Evolutionary conservation across 2,797 vertebrate genomes (phyloP), one percentile per base, ranked within the genome.

Genomic region (Vespertilio murinus): DNA sequence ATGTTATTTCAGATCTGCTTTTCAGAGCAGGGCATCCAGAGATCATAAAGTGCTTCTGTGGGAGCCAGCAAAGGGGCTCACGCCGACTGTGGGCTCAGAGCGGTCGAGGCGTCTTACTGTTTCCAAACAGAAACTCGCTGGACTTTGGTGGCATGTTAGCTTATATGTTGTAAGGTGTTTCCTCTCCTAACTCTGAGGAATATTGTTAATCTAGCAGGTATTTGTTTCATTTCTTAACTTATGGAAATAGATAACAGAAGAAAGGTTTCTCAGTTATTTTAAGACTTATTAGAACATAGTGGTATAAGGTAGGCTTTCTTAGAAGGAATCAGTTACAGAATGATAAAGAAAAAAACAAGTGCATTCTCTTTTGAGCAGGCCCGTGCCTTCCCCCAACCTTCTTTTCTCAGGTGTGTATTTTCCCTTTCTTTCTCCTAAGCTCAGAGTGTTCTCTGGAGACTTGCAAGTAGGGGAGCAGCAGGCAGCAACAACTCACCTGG

Each of bases 141-240:
- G 80, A 84, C 33, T 90, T 91, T 14, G 65, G 11, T 40, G 40
- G 64, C 25, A 52, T 13, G 38, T 85, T 71, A 71, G 10, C 17
- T 70, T 93, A 47, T 42, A 70, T 84, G 87, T 86, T 77, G 4
- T 83, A 20, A 38, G 17, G 2, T 71, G 12, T 81, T 89, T 93
- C 84, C 74, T 25, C 20, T 33, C 42, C 30, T 71, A 35, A 54
- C 47, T 83, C 49, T 71, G 56, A 78, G 38, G 45, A 8, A 74
- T 82, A 59, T 49, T 88, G 52, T 59, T 95, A 59, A 56, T 78
- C 23, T 78, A 70, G 35, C 67, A 91, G 56, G 77, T 8, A 67
- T 87, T 74, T 92, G 54, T 73, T 94, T 94, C 25, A 77, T 80
- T 65, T 95, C 38, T 90, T 93, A 84, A 77, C 81, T 65, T 87